Conservation (phyloP, 1,140 invertebrate genomes). For the Drosophila erecta region DNA sequence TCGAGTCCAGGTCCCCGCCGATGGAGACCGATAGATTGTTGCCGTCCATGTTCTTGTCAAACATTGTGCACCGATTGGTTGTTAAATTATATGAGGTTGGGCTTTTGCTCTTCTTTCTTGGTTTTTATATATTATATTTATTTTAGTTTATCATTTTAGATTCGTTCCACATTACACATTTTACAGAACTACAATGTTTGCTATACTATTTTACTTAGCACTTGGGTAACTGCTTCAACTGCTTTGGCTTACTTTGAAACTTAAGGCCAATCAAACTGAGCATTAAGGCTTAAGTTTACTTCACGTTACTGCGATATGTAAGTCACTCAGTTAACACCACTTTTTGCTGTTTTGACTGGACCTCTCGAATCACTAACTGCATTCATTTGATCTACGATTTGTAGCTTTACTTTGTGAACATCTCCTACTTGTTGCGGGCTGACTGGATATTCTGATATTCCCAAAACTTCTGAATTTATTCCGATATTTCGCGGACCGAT, state of each 20-base stretch:
- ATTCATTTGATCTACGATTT: no score
- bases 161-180: no score
- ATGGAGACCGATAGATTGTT: slow-evolving; percentile 72
- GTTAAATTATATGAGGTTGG: not conserved
- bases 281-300: no score
- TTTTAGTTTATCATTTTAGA: not conserved
- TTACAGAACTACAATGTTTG: no score
- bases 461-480: not conserved
- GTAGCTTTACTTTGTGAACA: not conserved
- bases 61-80: slow-evolving; percentile 47
- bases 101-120: not conserved
- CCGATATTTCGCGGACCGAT: slow-evolving; percentile 3
- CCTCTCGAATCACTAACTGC: no score
- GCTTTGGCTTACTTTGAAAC: no score
- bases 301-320: no score
- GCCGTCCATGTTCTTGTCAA: slow-evolving; percentile 78
- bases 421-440: not conserved
- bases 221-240: no score
- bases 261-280: no score
- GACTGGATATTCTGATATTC: not conserved
- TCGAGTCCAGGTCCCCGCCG: slow-evolving; percentile 77
- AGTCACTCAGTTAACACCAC: not conserved
- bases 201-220: no score
- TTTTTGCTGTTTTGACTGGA: no score
- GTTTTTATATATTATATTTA: not conserved